Evolutionary conservation across 2,113 vertebrate species (phyloP), one percentile per base, ranked within the genome.

Genomic region (Promerops cafer): DNA sequence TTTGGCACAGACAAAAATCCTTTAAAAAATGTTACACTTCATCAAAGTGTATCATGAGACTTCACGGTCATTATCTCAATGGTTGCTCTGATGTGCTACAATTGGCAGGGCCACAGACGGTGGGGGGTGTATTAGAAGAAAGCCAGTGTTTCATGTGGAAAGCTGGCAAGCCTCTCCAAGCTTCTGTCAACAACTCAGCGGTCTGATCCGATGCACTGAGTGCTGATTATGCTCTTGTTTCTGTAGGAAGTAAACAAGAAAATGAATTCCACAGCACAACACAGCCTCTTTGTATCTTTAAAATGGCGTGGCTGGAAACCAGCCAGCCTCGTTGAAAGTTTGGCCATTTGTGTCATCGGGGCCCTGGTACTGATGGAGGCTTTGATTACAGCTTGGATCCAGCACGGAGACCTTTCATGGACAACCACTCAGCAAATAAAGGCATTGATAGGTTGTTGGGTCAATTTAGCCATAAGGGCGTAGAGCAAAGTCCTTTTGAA

Each of bases 181-280:
- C 98, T 98, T 98, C 98, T 98, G 98, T 98, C 98, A 98, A 98
- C 98, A 98, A 97, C 98, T 98, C 98, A 95, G 88, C 91, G 28
- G 97, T 98, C 98, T 98, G 98, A 98, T 98, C 97, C 95, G 87
- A 98, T 97, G 98, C 97, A 97, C 98, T 97, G 98, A 98, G 98
- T 97, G 98, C 97, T 98, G 98, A 98, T 98, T 98, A 98, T 98
- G 97, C 98, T 98, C 98, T 98, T 98, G 98, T 98, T 98, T 98
- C 98, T 98, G 97, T 97, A 98, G 98, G 98, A 98, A 98, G 98
- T 99, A 98, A 98, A 98, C 98, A 98, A 98, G 98, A 98, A 98
- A 98, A 98, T 98, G 97, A 98, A 98, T 98, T 98, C 98, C 98
- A 98, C 97, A 95, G 95, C 77, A 97, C 97, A 98, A 98, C 98